Conservation (phyloP, 1,140 invertebrate species). For the Nomia melanderi region DNA sequence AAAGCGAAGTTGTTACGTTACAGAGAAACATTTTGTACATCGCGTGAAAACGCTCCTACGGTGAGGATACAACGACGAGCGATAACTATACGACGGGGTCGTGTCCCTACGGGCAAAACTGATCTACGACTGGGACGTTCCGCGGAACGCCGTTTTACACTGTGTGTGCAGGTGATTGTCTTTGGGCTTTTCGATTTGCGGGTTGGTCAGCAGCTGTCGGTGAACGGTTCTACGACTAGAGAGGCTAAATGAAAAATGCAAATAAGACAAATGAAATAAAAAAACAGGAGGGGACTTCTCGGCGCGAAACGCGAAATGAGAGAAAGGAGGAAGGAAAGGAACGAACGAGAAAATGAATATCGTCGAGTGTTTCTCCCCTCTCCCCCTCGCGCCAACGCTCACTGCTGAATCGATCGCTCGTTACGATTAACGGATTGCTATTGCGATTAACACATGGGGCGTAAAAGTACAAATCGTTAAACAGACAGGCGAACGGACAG, state of each 20-base stretch:
- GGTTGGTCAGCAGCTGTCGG: conserved; percentile 35
- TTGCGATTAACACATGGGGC: conserved; percentile 50
- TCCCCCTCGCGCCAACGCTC: too few relatives aligned
- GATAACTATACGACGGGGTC: not conserved
- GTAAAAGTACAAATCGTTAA: conserved; percentile 55
- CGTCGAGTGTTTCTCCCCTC: conserved; percentile 15
- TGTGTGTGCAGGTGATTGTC: conserved; percentile 51
- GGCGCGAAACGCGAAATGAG: not conserved
- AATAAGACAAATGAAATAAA: too few relatives aligned
- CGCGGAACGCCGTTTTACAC: conserved; percentile 7
- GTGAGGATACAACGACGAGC: conserved; percentile 14
- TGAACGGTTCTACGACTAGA: conserved; percentile 40
- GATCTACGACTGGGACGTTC: conserved; percentile 12
- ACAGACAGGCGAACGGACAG: conserved; percentile 61
- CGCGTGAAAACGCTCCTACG: conserved; percentile 8
- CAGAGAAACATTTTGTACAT: conserved; percentile 41
- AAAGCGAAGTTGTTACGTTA: conserved; percentile 32
- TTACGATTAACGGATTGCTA: conserved; percentile 41
- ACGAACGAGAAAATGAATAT: not conserved
- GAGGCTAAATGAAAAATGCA: too few relatives aligned
- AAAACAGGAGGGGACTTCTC: too few relatives aligned
- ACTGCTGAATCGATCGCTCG: conserved; percentile 46
- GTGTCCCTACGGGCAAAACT: conserved; percentile 13
- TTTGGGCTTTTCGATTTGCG: conserved; percentile 48
- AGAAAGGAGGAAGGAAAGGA: not conserved